A percentile compares a stretch with the other conserved stretches of the same genome.
Evolutionary conservation across 2,113 vertebrate species (phyloP).

Genomic region (Microtus pennsylvanicus): DNA sequence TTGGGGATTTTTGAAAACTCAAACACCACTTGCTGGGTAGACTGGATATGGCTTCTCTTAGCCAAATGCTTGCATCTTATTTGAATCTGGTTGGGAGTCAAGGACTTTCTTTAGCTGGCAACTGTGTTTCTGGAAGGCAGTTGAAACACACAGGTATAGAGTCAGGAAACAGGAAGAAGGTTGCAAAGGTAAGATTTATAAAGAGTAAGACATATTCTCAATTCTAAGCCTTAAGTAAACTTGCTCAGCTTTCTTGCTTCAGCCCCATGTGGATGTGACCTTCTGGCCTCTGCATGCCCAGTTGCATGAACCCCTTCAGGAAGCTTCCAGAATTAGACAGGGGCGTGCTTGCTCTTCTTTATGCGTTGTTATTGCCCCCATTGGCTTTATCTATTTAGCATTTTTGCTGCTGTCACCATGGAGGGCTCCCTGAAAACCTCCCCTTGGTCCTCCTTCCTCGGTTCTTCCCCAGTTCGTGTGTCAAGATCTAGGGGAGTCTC

Average conservation of each 20-base stretch:
- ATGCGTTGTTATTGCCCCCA: background rate
- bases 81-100: background rate
- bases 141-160: background rate
- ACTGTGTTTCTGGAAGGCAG: background rate
- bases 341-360: background rate
- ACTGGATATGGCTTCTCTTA: background rate
- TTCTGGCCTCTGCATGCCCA: background rate
- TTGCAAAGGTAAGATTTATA: background rate
- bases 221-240: background rate
- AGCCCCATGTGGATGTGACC: background rate
- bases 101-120: background rate
- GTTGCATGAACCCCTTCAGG: background rate
- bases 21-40: background rate
- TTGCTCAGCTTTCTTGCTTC: background rate
- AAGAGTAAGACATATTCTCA: background rate
- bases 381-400: background rate
- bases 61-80: background rate
- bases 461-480: background rate
- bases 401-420: background rate
- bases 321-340: background rate
- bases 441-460: background rate
- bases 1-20: background rate
- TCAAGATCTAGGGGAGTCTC: background rate
- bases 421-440: background rate
- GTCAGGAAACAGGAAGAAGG: conserved; percentile 12